These are phyloP conservation scores for Albula goreensis DNA, from an alignment of 2,113 vertebrate genomes.

Conservation along the genomic window DNA sequence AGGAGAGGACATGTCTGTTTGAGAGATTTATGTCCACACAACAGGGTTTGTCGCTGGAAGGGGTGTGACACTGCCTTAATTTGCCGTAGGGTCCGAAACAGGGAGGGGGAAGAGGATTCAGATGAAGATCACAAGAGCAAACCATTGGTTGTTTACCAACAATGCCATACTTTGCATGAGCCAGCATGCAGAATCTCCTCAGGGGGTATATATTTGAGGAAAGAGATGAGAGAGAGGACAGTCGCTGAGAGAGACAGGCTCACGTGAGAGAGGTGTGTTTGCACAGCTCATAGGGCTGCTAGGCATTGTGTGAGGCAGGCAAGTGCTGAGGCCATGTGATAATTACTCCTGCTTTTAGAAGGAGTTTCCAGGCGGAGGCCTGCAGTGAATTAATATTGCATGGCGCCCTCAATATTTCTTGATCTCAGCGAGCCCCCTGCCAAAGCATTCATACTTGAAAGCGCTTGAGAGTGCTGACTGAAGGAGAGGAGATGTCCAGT, in stretches of 20 bases:
- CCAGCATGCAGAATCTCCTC: too few species aligned
- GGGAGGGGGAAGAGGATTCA: too few species aligned
- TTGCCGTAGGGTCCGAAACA: too few species aligned
- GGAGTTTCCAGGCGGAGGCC: background rate
- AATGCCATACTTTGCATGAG: too few species aligned
- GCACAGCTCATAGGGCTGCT: background rate
- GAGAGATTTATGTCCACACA: too few species aligned
- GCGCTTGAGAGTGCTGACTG: background rate
- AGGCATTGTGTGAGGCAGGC: background rate
- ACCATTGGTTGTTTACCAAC: too few species aligned
- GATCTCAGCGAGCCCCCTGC: background rate
- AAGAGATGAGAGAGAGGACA: background rate
- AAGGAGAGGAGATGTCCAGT: background rate
- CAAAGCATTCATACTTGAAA: background rate
- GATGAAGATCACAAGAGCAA: too few species aligned
- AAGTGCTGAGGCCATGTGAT: background rate
- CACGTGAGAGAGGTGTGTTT: background rate
- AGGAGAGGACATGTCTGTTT: too few species aligned
- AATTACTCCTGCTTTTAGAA: background rate
- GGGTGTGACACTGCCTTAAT: too few species aligned
- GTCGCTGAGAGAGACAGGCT: background rate
- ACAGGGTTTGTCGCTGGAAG: too few species aligned
- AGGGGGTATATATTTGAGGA: too few species aligned
- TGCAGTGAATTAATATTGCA: slow-evolving; percentile 42
- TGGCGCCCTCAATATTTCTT: slow-evolving; percentile 34